Evolutionary conservation across 2,888 invertebrate species (phyloP).

Genomic region (Drepanosiphum platanoidis): DNA sequence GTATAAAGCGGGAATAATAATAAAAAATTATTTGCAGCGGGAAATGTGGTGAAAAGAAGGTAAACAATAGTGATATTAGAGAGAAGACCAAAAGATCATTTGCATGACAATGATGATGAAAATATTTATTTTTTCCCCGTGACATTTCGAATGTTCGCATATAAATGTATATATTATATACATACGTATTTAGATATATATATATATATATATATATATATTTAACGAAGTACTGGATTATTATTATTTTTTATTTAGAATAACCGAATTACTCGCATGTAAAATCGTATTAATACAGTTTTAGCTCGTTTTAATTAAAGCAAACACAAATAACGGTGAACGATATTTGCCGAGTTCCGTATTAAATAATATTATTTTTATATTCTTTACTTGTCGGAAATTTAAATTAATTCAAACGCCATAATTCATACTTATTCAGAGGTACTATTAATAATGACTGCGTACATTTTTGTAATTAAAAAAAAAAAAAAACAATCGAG

Average conservation of each 20-base stretch:
- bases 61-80: conserved; percentile 41
- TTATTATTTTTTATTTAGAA: neutral
- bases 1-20: neutral
- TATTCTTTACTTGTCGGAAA: neutral
- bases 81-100: conserved; percentile 38
- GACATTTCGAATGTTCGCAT: neutral
- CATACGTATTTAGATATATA: neutral
- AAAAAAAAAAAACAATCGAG: too few species aligned
- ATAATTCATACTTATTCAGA: too few species aligned
- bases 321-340: neutral
- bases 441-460: too few species aligned
- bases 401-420: neutral
- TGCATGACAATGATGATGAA: conserved; percentile 45
- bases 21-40: neutral
- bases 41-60: conserved; percentile 13
- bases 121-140: conserved; percentile 14
- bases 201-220: neutral
- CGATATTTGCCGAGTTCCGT: neutral
- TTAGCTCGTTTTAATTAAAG: neutral
- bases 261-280: neutral
- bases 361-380: neutral
- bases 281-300: neutral
- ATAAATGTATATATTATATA: neutral
- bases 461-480: too few species aligned
- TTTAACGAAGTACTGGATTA: conserved; percentile 19